Conservation (phyloP, 2,797 vertebrate species). For the Enteromius trimaculatus region DNA sequence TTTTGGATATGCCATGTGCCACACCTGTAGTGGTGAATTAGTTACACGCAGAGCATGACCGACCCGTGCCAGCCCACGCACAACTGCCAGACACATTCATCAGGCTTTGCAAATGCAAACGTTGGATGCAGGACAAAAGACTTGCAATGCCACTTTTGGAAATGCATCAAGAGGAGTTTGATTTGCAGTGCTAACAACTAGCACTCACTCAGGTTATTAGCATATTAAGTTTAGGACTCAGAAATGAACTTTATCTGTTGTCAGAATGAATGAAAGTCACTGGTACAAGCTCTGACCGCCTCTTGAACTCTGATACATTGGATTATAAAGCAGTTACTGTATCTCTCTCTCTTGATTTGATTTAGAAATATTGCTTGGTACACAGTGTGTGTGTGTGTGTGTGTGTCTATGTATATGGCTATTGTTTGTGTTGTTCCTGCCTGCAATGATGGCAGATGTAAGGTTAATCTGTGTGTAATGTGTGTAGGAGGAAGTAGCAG, state of each 20-base stretch:
- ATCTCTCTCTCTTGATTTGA: slow-evolving; percentile 65
- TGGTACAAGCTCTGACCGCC: slow-evolving; percentile 61
- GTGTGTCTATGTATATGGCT: slow-evolving; percentile 44
- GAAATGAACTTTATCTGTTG: background rate
- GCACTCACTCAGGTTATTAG: background rate
- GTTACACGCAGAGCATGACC: slow-evolving; percentile 26
- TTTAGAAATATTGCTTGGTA: slow-evolving; percentile 69
- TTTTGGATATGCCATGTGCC: slow-evolving; percentile 36
- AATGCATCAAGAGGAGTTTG: background rate
- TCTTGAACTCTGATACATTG: slow-evolving; percentile 67
- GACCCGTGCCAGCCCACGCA: background rate
- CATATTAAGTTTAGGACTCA: background rate
- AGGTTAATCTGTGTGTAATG: slow-evolving; percentile 76
- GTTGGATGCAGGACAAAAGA: slow-evolving; percentile 38
- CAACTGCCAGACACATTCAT: slow-evolving; percentile 34
- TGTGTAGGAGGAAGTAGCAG: slow-evolving; percentile 67
- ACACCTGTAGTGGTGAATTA: slow-evolving; percentile 54
- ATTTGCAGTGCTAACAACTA: background rate
- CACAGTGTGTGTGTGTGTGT: background rate
- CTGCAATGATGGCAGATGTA: slow-evolving; percentile 74
- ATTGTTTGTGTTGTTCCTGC: slow-evolving; percentile 62
- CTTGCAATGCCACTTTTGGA: background rate
- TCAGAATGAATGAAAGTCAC: background rate
- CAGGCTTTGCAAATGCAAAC: slow-evolving; percentile 9
- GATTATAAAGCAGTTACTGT: slow-evolving; percentile 35